Base-by-base conservation (phyloP, 2,797 vertebrate species). In the Emys orbicularis region DNA sequence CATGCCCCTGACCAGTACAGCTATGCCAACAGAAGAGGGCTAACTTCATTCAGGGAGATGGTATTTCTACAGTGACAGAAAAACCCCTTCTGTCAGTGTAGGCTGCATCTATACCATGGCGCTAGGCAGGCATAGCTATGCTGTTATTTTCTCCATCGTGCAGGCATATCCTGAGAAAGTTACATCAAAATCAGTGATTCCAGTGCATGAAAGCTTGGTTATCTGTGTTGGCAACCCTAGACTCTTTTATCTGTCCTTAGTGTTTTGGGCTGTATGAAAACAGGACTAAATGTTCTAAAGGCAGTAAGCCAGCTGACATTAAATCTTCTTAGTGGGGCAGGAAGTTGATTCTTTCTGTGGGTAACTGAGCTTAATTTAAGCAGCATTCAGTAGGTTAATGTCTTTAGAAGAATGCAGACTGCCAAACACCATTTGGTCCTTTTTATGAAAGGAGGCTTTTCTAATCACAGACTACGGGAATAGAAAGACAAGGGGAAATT, bases 191-290 rank as follows among this genome's bases (percentile, higher is more conserved):
- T 61, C 3, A 1, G 25, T 34, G 0, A 10, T 12, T 50, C 9
- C 25, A 37, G 59, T 1, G 1, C 7, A 0, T 0, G 11, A 6
- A 53, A 53, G 68, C 44, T 37, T 8, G 3, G 0, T 3, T 57
- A 27, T 57, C 56, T 65, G 34, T 4, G 11, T 31, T 53, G 87
- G 83, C 81, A 79, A 49, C 76, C 21, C 12, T 8, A 9, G 37
- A 0, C 0, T 57, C 25, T 31, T 12, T 13, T 1, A 0, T 5
- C 16, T 29, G 50, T 37, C 72, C 34, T 5, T 41, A 1, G 0
- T 5, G 61, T 18, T 53, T 10, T 12, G 53, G 34, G 44, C 53
- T 57, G 2, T 4, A 57, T 25, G 56, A 57, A 25, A 57, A 29
- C 11, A 57, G 53, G 56, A 25, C 56, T 57, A 12, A 29, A 27